Conservation (phyloP, 2,888 invertebrate species). For the Zygothrica quintamaculata region DNA sequence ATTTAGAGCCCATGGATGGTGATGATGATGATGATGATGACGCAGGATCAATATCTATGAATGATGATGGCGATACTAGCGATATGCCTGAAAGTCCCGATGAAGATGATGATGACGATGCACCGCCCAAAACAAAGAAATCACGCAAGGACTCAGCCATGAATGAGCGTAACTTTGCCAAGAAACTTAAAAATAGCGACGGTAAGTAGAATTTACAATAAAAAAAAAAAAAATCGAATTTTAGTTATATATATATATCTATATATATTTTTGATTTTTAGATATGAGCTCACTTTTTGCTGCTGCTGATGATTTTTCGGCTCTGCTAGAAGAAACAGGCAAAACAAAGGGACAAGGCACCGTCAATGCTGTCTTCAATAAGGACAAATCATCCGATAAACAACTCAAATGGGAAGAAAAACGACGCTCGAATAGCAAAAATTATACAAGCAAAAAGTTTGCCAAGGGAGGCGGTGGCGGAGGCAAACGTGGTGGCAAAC, state of each 20-base stretch:
- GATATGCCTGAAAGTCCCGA: slow-evolving; percentile 72
- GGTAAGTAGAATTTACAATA: slow-evolving; percentile 61
- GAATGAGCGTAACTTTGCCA: slow-evolving; percentile 77
- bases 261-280: slow-evolving; percentile 32
- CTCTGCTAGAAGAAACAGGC: slow-evolving; percentile 93
- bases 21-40: slow-evolving; percentile 67
- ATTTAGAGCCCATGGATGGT: slow-evolving; percentile 61
- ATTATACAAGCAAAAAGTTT: slow-evolving; percentile 71
- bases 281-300: slow-evolving; percentile 90
- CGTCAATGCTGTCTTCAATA: slow-evolving; percentile 89
- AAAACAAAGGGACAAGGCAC: slow-evolving; percentile 88
- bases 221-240: no score
- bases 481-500: slow-evolving; percentile 6
- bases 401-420: slow-evolving; percentile 93
- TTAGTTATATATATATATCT: no score
- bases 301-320: slow-evolving; percentile 95
- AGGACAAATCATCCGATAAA: slow-evolving; percentile 91
- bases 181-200: slow-evolving; percentile 81
- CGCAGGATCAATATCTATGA: slow-evolving; percentile 61
- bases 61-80: slow-evolving; percentile 69
- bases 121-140: slow-evolving; percentile 76
- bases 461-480: slow-evolving; percentile 6
- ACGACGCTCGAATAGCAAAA: slow-evolving; percentile 84
- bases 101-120: slow-evolving; percentile 61
- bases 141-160: slow-evolving; percentile 53